These are phyloP conservation scores for Tineola bisselliella DNA, from an alignment of 2,888 invertebrate genomes.

Conservation along the genomic window DNA sequence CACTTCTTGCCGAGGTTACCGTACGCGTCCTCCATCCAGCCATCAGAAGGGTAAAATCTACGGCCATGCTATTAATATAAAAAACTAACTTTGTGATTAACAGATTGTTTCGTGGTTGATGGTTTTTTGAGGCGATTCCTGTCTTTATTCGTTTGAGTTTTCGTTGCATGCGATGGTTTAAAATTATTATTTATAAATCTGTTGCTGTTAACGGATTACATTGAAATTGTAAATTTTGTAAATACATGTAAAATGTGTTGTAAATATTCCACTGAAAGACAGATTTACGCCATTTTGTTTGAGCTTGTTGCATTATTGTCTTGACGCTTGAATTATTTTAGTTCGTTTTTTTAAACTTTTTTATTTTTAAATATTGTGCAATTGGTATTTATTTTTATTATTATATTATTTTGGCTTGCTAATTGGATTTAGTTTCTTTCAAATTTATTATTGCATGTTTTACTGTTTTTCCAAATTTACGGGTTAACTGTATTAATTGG, in stretches of 20 bases:
- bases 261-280: not conserved
- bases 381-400: not conserved
- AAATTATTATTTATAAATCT: no score
- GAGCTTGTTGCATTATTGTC: not conserved
- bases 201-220: not conserved
- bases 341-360: not conserved
- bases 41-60: constrained; percentile 55
- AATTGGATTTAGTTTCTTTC: not conserved
- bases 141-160: constrained; percentile 29
- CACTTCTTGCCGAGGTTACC: constrained; percentile 25
- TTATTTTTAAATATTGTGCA: not conserved
- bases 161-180: not conserved
- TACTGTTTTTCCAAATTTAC: not conserved
- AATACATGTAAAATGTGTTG: not conserved
- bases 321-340: not conserved
- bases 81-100: constrained; percentile 2
- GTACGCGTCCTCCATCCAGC: constrained; percentile 51
- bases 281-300: not conserved
- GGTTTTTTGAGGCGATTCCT: constrained; percentile 32
- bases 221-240: not conserved
- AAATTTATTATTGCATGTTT: not conserved
- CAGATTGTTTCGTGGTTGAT: constrained; percentile 16
- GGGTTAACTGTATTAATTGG: no score
- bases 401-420: not conserved
- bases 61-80: constrained; percentile 5